phyloP scores from a whole-genome alignment of 2,113 vertebrate genomes.

The Cromileptes altivelis region DNA sequence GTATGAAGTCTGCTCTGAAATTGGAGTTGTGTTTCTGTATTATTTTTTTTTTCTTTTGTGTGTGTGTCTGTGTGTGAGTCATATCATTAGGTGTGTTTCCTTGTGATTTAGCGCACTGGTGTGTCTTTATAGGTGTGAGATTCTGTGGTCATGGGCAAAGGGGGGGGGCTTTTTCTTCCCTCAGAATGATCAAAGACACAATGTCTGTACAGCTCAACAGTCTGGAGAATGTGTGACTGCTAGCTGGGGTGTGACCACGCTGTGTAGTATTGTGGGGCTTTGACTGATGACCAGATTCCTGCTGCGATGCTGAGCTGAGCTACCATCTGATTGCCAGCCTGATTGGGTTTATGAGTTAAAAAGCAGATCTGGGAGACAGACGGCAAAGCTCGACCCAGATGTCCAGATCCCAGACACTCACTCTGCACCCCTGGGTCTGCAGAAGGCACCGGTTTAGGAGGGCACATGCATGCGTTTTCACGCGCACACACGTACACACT shows the following conservation, averaged over 20 bases:
- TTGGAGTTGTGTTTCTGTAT: not conserved
- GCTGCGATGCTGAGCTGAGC: slow-evolving; percentile 47
- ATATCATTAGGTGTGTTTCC: not conserved
- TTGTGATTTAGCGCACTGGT: not conserved
- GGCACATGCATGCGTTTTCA: not conserved
- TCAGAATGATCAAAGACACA: slow-evolving; percentile 26
- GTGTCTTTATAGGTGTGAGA: slow-evolving; percentile 25
- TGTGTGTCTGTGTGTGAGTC: not conserved
- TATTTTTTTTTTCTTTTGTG: not conserved
- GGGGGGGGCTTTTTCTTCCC: not conserved
- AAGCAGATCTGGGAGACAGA: slow-evolving; percentile 67
- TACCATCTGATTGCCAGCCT: slow-evolving; percentile 62
- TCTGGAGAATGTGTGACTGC: slow-evolving; percentile 32
- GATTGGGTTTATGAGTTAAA: slow-evolving; percentile 67
- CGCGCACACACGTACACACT: not conserved
- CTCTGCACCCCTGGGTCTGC: slow-evolving; percentile 59
- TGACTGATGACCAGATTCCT: slow-evolving; percentile 63
- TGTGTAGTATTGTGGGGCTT: slow-evolving; percentile 41
- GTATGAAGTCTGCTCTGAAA: not conserved
- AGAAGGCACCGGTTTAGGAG: slow-evolving; percentile 35
- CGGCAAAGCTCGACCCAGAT: slow-evolving; percentile 63
- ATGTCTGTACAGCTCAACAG: slow-evolving; percentile 18
- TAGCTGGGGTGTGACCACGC: slow-evolving; percentile 41
- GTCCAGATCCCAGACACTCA: slow-evolving; percentile 61
- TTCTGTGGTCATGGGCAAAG: not conserved